These are phyloP conservation scores for Serrognathus titanus DNA, from an alignment of 2,888 invertebrate species.

Conservation along the genomic window DNA sequence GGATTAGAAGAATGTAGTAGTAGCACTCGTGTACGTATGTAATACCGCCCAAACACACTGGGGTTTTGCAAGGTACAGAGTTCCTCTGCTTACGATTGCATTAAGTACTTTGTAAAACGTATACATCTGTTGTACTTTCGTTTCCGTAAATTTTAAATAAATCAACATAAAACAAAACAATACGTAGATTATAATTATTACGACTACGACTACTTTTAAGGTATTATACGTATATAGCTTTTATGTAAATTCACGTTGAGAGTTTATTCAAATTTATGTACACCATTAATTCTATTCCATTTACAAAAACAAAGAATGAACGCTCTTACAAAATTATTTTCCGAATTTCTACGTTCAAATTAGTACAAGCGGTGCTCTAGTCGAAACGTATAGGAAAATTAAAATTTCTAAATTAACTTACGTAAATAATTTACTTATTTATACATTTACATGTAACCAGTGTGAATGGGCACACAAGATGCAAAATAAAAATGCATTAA, in stretches of 20 bases:
- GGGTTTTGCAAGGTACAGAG: constrained; percentile 44
- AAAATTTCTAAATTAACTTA: constrained; percentile 5
- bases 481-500: neutral
- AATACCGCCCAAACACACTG: constrained; percentile 45
- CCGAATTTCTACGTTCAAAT: constrained; percentile 22
- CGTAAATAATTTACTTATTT: constrained; percentile 22
- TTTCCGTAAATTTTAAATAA: constrained; percentile 30
- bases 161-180: constrained; percentile 20
- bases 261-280: constrained; percentile 31
- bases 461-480: constrained; percentile 12
- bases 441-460: constrained; percentile 5
- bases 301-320: constrained; percentile 3
- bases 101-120: constrained; percentile 41
- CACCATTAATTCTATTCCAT: constrained; percentile 10
- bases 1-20: constrained; percentile 29
- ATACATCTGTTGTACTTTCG: constrained; percentile 50
- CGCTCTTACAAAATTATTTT: constrained; percentile 18
- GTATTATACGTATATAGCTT: constrained; percentile 40
- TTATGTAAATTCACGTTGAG: constrained; percentile 46
- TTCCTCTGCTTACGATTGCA: constrained; percentile 33
- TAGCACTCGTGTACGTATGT: neutral
- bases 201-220: constrained; percentile 29
- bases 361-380: constrained; percentile 45
- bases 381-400: constrained; percentile 9
- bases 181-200: constrained; percentile 18